Evolutionary conservation across 2,113 vertebrate genomes (phyloP).

Genomic region (Lophura nycthemera): DNA sequence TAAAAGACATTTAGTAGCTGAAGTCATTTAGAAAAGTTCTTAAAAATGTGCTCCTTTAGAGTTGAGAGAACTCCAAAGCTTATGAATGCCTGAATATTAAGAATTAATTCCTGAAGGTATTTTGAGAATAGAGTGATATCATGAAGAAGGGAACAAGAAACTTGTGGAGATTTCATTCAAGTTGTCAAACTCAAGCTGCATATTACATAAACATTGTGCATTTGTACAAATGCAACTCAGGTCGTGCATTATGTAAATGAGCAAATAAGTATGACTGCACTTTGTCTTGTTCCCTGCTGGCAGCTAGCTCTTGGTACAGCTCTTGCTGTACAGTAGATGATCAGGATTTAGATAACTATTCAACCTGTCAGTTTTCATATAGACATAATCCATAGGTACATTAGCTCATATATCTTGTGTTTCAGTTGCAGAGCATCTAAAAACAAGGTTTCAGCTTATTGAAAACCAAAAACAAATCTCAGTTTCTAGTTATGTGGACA

Average conservation of each 20-base stretch:
- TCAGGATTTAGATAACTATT: not conserved
- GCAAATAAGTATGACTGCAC: not conserved
- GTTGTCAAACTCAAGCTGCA: not conserved
- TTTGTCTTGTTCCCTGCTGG: not conserved
- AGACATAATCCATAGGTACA: not conserved
- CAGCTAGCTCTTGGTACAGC: not conserved
- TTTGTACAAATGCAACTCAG: not conserved
- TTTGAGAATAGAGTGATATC: not conserved
- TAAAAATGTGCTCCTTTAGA: not conserved
- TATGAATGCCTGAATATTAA: not conserved
- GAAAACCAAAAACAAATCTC: not conserved
- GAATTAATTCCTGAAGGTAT: not conserved
- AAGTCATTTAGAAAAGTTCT: not conserved
- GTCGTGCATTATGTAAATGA: not conserved
- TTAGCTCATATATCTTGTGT: not conserved
- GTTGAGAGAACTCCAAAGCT: not conserved
- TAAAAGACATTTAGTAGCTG: not conserved
- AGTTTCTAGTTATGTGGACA: not conserved
- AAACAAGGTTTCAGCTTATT: not conserved
- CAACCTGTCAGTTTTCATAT: not conserved
- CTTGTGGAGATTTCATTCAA: not conserved
- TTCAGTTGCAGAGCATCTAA: not conserved
- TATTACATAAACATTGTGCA: not conserved
- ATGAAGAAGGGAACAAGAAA: not conserved
- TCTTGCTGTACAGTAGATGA: not conserved